Conservation (phyloP, 2,113 vertebrate genomes). For the Peromyscus californicus region DNA sequence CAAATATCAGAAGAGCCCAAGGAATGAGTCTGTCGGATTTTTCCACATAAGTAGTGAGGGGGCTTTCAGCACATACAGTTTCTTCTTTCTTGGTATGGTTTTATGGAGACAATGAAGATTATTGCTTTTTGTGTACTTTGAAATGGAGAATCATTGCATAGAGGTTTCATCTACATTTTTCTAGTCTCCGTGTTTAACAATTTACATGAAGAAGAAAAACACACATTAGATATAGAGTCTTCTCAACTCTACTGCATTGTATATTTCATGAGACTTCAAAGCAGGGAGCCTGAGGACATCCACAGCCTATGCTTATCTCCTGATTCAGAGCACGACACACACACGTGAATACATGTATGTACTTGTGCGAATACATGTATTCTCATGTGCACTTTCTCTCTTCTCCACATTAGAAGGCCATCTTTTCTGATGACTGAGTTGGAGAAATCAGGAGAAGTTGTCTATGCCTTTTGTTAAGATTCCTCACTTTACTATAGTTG, state of each 20-base stretch:
- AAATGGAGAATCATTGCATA: not conserved
- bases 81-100: not conserved
- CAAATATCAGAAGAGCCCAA: conserved; percentile 9
- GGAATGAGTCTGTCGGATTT: conserved; percentile 33
- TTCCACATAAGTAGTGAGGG: not conserved
- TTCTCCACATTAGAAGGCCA: not conserved
- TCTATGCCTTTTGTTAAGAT: conserved; percentile 22
- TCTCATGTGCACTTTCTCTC: not conserved
- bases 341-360: not conserved
- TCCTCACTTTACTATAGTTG: not conserved
- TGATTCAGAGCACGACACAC: conserved; percentile 70
- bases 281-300: conserved; percentile 12
- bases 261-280: not conserved
- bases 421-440: conserved; percentile 33
- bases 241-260: not conserved
- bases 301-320: conserved; percentile 52
- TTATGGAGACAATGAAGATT: not conserved
- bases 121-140: not conserved
- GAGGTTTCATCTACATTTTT: not conserved
- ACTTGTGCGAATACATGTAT: not conserved
- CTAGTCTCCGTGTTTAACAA: not conserved
- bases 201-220: not conserved
- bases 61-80: not conserved
- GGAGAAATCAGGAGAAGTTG: not conserved
- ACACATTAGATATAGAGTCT: not conserved